phyloP scores from a whole-genome alignment of 1,140 invertebrate species.

The Bombus difficillimus region DNA sequence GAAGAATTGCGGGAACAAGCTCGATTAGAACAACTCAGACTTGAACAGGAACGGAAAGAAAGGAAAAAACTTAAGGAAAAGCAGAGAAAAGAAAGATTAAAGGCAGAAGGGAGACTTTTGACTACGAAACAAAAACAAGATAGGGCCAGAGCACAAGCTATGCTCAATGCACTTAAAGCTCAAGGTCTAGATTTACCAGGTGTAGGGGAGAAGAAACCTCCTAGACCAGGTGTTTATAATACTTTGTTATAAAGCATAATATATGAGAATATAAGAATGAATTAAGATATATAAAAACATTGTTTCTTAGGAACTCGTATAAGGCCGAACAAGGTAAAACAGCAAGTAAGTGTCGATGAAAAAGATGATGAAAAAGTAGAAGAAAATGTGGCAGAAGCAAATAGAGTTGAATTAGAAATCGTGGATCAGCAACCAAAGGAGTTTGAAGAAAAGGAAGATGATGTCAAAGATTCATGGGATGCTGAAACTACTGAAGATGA shows the following conservation, averaged over 20 bases:
- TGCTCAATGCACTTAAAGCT: slow-evolving; percentile 93
- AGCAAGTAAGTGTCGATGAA: slow-evolving; percentile 77
- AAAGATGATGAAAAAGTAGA: slow-evolving; percentile 82
- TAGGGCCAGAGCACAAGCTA: slow-evolving; percentile 91
- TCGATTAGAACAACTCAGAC: slow-evolving; percentile 88
- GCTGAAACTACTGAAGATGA: slow-evolving; percentile 88
- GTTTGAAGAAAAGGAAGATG: slow-evolving; percentile 83
- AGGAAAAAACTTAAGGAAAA: slow-evolving; percentile 97
- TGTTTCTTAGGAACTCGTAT: slow-evolving; percentile 85
- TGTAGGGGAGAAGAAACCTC: slow-evolving; percentile 87
- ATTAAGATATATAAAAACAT: neutral
- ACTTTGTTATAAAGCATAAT: neutral
- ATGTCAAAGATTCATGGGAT: slow-evolving; percentile 93
- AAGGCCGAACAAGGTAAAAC: slow-evolving; percentile 86
- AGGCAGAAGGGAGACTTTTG: slow-evolving; percentile 96
- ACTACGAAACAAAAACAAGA: slow-evolving; percentile 97
- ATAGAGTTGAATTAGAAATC: slow-evolving; percentile 84
- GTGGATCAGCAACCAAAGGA: slow-evolving; percentile 81
- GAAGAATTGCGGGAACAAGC: slow-evolving; percentile 90
- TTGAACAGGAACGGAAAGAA: slow-evolving; percentile 94
- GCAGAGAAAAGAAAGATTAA: slow-evolving; percentile 94
- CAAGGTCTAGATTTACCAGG: slow-evolving; percentile 89
- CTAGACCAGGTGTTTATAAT: slow-evolving; percentile 82
- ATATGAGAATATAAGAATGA: neutral
- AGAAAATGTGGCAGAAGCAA: slow-evolving; percentile 80